Conservation (phyloP, 2,113 vertebrate species). For the Nematolebias whitei region DNA sequence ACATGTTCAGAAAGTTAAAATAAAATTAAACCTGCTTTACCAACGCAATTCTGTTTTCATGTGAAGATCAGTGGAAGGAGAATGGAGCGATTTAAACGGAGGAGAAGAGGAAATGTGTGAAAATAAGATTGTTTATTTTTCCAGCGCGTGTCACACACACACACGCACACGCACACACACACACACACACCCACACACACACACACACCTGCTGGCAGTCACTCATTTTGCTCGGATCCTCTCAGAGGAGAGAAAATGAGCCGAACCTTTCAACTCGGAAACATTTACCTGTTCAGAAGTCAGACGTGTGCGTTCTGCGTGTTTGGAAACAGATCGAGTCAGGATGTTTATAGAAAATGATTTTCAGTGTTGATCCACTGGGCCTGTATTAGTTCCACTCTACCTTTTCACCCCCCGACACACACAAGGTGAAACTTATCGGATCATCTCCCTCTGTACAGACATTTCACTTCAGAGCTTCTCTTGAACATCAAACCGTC, state of each 20-base stretch:
- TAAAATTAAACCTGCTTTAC: too few species aligned
- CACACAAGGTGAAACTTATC: neutral
- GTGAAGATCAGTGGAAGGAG: neutral
- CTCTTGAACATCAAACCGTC: neutral
- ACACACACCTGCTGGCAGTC: conserved; percentile 58
- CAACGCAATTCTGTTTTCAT: neutral
- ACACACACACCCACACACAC: neutral
- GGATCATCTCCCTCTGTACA: neutral
- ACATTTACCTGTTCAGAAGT: conserved; percentile 69
- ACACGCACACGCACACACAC: neutral
- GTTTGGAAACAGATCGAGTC: conserved; percentile 50
- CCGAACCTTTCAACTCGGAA: conserved; percentile 72
- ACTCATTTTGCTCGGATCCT: conserved; percentile 64
- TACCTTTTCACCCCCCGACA: conserved; percentile 17
- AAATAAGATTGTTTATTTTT: conserved; percentile 17
- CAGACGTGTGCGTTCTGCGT: conserved; percentile 53
- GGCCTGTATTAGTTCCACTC: conserved; percentile 66
- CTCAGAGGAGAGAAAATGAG: conserved; percentile 63
- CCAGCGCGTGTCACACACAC: conserved; percentile 25
- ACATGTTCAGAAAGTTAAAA: too few species aligned
- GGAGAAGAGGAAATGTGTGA: neutral
- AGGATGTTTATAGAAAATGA: conserved; percentile 61
- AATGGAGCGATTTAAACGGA: too few species aligned
- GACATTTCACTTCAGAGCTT: neutral
- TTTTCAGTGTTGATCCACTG: conserved; percentile 63